Evolutionary conservation across 2,888 invertebrate genomes (phyloP).

Genomic region (Polyommatus iphigenia): DNA sequence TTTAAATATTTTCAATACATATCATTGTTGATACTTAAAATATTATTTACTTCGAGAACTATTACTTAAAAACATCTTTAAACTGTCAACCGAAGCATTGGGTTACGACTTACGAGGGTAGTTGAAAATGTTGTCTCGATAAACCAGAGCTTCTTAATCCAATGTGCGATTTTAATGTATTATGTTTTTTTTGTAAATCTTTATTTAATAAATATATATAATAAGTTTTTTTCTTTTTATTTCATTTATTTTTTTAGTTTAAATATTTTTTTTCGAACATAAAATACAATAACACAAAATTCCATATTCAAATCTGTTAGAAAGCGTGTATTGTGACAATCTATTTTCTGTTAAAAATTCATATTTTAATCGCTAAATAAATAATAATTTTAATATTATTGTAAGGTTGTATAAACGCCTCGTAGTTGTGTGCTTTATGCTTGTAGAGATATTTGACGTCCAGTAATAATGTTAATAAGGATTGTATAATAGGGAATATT

Average conservation of each 20-base stretch:
- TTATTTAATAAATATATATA: slow-evolving; percentile 22
- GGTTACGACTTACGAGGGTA: slow-evolving; percentile 5
- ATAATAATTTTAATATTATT: background rate
- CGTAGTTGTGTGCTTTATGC: background rate
- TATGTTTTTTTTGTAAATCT: slow-evolving; percentile 15
- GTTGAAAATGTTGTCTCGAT: slow-evolving; percentile 9
- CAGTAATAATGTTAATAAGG: background rate
- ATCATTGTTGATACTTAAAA: slow-evolving; percentile 22
- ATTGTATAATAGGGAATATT: background rate
- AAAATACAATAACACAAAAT: background rate
- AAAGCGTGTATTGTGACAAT: background rate
- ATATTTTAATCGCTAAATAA: background rate
- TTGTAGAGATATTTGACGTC: background rate
- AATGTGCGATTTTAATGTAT: slow-evolving; percentile 8
- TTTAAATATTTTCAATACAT: slow-evolving; percentile 25
- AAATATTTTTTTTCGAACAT: background rate
- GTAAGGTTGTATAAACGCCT: background rate
- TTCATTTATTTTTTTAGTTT: background rate
- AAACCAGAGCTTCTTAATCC: background rate
- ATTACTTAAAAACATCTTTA: background rate
- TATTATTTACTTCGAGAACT: background rate
- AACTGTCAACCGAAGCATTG: slow-evolving; percentile 1
- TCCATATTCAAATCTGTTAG: background rate
- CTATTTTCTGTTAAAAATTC: background rate
- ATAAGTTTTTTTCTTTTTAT: slow-evolving; percentile 13